Percentiles rank a stretch among this genome's conserved stretches.
These are phyloP conservation scores for Shinisaurus crocodilurus DNA, from an alignment of 2,113 vertebrate genomes.

Conservation along the genomic window DNA sequence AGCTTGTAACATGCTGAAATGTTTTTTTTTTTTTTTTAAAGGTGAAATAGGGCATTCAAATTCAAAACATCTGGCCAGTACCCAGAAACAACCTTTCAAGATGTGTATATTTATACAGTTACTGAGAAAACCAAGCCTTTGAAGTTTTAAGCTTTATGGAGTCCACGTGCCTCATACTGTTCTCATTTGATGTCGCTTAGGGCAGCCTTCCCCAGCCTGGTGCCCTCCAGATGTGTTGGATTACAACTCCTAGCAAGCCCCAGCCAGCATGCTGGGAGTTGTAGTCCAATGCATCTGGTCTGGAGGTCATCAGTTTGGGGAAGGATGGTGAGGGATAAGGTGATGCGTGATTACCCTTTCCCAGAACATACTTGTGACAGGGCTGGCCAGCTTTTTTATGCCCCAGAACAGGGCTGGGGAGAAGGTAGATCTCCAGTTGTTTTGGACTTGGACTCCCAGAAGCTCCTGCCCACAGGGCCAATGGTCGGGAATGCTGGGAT, in stretches of 20 bases:
- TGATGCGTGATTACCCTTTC: not conserved
- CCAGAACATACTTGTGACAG: accelerated
- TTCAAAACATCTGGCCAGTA: conserved; percentile 47
- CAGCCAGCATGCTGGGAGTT: no score
- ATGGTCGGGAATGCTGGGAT: no score
- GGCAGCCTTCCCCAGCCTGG: no score
- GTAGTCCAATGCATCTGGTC: no score
- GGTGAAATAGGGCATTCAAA: conserved; percentile 24
- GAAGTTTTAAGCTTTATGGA: conserved; percentile 24
- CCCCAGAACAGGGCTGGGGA: not conserved
- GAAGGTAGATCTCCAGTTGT: no score
- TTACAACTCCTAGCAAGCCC: no score
- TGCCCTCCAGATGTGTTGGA: no score
- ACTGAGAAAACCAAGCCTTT: conserved; percentile 29
- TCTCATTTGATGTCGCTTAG: conserved; percentile 21
- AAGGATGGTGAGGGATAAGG: not conserved
- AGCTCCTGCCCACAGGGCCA: no score
- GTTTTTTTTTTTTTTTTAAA: not conserved
- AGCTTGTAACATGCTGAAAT: conserved; percentile 18
- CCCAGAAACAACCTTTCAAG: conserved; percentile 47
- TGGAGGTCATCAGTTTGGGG: no score
- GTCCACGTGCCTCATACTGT: not conserved
- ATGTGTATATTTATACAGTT: not conserved
- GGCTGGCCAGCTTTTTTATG: not conserved
- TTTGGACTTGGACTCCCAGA: no score